phyloP scores from a whole-genome alignment of 2,113 vertebrate genomes.

The Myotis brandtii region DNA sequence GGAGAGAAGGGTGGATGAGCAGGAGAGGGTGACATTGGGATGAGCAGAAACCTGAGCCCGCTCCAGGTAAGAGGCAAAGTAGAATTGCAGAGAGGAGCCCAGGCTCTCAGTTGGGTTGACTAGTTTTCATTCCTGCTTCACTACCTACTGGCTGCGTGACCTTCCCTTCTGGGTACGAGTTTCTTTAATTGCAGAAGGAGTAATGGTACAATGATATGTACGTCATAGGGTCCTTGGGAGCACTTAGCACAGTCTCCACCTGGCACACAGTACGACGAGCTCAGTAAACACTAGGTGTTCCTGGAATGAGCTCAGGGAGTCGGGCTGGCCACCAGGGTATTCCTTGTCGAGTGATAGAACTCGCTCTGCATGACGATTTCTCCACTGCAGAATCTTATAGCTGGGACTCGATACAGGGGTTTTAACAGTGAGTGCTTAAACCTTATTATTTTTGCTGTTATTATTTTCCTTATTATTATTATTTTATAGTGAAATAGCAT shows the following conservation, averaged over 20 bases:
- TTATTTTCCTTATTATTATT: background rate
- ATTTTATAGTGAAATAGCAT: background rate
- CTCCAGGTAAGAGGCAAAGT: background rate
- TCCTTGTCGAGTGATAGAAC: background rate
- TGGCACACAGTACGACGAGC: background rate
- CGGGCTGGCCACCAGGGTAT: background rate
- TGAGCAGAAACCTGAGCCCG: background rate
- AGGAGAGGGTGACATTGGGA: accelerated
- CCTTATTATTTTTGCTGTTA: background rate
- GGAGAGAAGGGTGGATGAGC: background rate
- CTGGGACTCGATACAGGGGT: background rate
- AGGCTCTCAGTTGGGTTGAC: background rate
- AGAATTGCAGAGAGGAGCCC: background rate
- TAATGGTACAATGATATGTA: background rate
- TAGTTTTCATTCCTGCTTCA: background rate
- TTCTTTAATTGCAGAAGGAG: background rate
- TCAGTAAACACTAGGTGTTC: background rate
- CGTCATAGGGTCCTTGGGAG: background rate
- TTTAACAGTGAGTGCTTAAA: background rate
- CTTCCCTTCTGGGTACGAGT: background rate
- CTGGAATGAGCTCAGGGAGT: background rate
- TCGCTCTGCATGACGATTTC: background rate
- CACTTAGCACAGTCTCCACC: background rate
- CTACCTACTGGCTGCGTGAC: background rate
- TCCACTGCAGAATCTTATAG: background rate